phyloP scores from a whole-genome alignment of 2,113 vertebrate species.

The Dascyllus trimaculatus region DNA sequence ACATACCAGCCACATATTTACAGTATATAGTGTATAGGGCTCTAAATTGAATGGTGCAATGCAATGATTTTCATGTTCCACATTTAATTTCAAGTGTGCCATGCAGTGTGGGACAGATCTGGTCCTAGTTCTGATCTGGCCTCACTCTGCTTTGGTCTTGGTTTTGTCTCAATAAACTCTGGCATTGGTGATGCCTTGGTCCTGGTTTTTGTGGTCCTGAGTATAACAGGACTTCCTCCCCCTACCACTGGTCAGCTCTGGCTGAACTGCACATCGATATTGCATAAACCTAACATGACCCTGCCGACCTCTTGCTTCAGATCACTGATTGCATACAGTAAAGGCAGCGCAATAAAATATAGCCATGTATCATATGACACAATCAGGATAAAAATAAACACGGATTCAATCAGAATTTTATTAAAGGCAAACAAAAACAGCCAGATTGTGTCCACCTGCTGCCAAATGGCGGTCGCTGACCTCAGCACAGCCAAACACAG shows the following conservation, averaged over 20 bases:
- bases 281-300: conserved; percentile 1
- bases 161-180: no score
- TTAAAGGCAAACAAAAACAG: conserved; percentile 67
- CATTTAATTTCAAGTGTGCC: no score
- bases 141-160: no score
- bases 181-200: no score
- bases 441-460: conserved; percentile 60
- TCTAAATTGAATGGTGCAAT: no score
- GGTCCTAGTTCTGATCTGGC: no score
- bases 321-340: conserved; percentile 36
- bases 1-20: no score
- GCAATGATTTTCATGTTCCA: no score
- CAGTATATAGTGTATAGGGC: no score
- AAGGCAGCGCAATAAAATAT: conserved; percentile 15
- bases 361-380: background rate
- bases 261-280: conserved; percentile 30
- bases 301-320: conserved; percentile 14
- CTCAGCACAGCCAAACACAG: conserved; percentile 57
- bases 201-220: no score
- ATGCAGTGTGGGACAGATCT: no score
- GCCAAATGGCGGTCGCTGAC: conserved; percentile 41
- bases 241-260: background rate
- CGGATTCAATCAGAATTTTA: conserved; percentile 53
- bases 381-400: conserved; percentile 41
- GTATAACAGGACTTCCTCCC: no score